These are phyloP conservation scores for Microctonus aethiopoides DNA, from an alignment of 2,888 invertebrate species.

Conservation along the genomic window DNA sequence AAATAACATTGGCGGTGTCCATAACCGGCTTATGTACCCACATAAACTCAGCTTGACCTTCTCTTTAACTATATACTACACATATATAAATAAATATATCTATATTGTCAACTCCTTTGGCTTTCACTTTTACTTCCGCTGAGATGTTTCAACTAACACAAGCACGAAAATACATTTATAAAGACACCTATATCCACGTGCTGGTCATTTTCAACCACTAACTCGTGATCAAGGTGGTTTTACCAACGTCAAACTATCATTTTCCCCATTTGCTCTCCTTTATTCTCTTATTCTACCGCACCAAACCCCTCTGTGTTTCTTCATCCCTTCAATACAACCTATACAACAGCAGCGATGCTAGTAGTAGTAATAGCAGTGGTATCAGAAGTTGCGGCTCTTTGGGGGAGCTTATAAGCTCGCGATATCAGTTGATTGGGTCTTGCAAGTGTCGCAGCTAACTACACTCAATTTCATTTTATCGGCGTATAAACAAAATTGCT, in stretches of 20 bases:
- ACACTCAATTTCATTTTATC: neutral
- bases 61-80: conserved; percentile 32
- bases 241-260: conserved; percentile 58
- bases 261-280: neutral
- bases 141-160: neutral
- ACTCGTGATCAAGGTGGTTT: conserved; percentile 65
- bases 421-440: conserved; percentile 67
- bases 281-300: too few species aligned
- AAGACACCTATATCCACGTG: conserved; percentile 22
- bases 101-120: neutral
- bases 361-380: conserved; percentile 42
- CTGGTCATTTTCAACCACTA: conserved; percentile 54
- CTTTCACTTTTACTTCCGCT: conserved; percentile 10
- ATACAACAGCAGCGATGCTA: neutral
- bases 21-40: conserved; percentile 67
- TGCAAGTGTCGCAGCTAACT: conserved; percentile 39
- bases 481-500: neutral
- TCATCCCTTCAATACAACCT: neutral
- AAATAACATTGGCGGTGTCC: conserved; percentile 67
- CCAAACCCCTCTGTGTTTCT: neutral
- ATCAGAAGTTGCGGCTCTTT: conserved; percentile 64
- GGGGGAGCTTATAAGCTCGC: conserved; percentile 57
- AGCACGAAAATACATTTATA: neutral
- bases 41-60: conserved; percentile 64
- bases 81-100: neutral